Evolutionary conservation across 92 coral and sea anemone genomes (phyloP), one percentile per base, ranked within the genome.

Genomic region (Siderastrea siderea): DNA sequence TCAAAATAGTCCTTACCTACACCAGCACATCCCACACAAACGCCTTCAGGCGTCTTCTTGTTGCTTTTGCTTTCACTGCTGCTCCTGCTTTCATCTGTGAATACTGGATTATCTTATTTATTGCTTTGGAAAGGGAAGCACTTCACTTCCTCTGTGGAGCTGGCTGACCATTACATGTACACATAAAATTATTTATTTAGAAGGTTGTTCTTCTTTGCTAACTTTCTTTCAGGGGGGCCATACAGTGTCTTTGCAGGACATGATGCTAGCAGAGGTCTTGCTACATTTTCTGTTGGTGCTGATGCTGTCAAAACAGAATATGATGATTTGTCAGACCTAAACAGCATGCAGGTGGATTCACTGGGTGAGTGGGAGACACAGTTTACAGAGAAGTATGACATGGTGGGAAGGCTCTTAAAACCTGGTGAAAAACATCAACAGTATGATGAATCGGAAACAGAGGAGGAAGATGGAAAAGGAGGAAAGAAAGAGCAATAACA

Each of bases 221-320:
- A 48, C 52, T 64, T 48, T 70, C 59, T 78, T 83, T 15, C 26
- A 98, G 99, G 98, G 79, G 99, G 99, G 49, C 99, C 99, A 48
- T 98, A 98, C 74, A 87, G 93, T 71, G 94, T 91, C 83, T 98
- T 98, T 96, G 98, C 89, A 2, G 99, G 99, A 12, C 99, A 95
- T 89, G 99, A 98, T 93, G 99, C 99, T 26, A 98, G 99, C 86
- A 82, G 99, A 89, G 99, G 99, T 47, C 89, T 98, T 81, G 99
- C 99, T 45, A 98, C 98, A 55, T 98, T 98, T 88, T 87, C 94
- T 60, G 92, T 96, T 70, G 99, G 95, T 15, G 84, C 91, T 71
- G 98, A 94, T 67, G 99, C 99, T 11, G 94, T 98, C 50, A 96
- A 96, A 80, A 90, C 90, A 74, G 99, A 98, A 47, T 89, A 89